Conservation (phyloP, 2,888 invertebrate genomes). For the Spicauda simplicius region DNA sequence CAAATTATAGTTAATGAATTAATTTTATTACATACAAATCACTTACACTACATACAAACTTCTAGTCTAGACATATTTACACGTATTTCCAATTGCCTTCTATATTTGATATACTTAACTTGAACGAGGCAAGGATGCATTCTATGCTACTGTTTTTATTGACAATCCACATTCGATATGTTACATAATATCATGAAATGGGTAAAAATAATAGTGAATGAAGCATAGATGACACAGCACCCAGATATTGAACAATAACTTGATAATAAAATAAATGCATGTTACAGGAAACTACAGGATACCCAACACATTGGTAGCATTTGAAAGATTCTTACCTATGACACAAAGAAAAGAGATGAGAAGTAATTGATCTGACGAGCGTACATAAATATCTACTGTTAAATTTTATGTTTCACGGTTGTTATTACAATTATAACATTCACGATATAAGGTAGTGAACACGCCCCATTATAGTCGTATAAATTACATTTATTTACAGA, state of each 20-base stretch:
- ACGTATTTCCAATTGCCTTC: conserved; percentile 28
- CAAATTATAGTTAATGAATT: conserved; percentile 3
- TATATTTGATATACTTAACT: conserved; percentile 13
- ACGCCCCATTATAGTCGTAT: too few relatives aligned
- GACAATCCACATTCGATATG: conserved; percentile 41
- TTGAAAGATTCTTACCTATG: too few relatives aligned
- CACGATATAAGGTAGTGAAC: too few relatives aligned
- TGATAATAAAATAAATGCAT: conserved; percentile 15
- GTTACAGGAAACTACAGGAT: neutral
- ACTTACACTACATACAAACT: conserved; percentile 23
- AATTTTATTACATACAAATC: conserved; percentile 29
- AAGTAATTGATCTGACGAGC: too few relatives aligned
- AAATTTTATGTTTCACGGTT: too few relatives aligned
- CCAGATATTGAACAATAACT: conserved; percentile 30
- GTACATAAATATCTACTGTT: too few relatives aligned
- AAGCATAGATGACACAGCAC: conserved; percentile 56
- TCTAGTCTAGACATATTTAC: conserved; percentile 33
- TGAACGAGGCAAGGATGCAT: conserved; percentile 67
- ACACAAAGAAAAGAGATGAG: too few relatives aligned
- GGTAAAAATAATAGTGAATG: conserved; percentile 1
- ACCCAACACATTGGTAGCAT: too few relatives aligned
- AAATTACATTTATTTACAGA: too few relatives aligned
- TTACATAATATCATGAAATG: conserved; percentile 28
- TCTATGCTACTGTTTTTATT: conserved; percentile 56
- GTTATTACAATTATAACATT: too few relatives aligned